These are phyloP conservation scores for Temnothorax ravouxi DNA, from an alignment of 2,888 invertebrate species.

Conservation along the genomic window DNA sequence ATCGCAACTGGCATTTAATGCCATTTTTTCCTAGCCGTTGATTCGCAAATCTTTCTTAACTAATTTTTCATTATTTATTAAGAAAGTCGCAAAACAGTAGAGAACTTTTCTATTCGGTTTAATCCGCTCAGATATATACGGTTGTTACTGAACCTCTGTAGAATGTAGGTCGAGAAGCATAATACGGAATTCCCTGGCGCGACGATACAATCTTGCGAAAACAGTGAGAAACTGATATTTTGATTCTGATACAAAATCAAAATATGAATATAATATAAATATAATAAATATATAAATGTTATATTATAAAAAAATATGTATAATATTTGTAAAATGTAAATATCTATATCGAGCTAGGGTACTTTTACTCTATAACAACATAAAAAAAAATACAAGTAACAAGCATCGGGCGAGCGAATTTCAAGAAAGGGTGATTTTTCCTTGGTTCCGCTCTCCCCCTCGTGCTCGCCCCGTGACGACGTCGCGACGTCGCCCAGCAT, in stretches of 20 bases:
- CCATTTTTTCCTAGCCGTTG: too few species aligned
- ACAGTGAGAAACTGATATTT: background rate
- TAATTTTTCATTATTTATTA: background rate
- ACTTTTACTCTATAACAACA: background rate
- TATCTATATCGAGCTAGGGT: background rate
- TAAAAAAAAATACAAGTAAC: background rate
- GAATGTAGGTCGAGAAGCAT: background rate
- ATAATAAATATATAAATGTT: background rate
- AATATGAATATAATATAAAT: background rate
- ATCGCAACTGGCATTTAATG: too few species aligned
- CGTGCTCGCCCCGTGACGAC: background rate
- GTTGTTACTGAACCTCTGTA: background rate
- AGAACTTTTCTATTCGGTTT: background rate
- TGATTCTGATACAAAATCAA: background rate
- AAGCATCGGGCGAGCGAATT: background rate
- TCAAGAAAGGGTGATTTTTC: background rate
- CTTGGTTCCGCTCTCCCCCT: background rate
- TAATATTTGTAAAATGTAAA: background rate
- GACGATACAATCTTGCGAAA: background rate
- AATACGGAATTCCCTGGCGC: background rate
- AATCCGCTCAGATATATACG: background rate
- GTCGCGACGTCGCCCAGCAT: constrained; percentile 20
- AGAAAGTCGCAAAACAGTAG: background rate
- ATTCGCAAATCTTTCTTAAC: background rate
- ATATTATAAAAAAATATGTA: background rate